Conservation (phyloP, 2,113 vertebrate genomes). For the Cinclus mexicanus region DNA sequence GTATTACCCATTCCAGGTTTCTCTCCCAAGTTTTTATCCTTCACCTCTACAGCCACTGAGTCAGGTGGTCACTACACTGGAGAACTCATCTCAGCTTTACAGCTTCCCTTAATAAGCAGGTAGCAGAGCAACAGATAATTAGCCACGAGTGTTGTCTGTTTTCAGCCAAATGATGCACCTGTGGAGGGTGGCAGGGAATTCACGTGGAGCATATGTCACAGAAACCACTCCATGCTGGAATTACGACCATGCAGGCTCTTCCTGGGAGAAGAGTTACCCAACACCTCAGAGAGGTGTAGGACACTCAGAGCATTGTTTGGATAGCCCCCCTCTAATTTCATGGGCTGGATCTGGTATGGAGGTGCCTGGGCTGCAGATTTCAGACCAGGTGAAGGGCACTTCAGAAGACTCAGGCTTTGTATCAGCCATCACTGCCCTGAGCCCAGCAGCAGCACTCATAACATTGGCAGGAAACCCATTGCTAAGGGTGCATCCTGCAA, state of each 20-base stretch:
- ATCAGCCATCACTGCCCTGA: not conserved
- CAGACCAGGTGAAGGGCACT: not conserved
- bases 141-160: not conserved
- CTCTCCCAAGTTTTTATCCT: not conserved
- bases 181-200: not conserved
- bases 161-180: not conserved
- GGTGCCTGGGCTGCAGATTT: fast-evolving
- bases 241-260: fast-evolving
- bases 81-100: not conserved
- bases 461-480: not conserved
- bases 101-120: not conserved
- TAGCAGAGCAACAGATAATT: not conserved
- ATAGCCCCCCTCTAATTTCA: not conserved
- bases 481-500: not conserved
- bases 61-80: not conserved
- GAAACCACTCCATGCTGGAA: not conserved
- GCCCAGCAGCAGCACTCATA: not conserved
- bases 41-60: not conserved
- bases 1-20: not conserved
- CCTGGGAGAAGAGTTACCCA: not conserved
- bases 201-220: not conserved
- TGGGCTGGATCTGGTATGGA: not conserved
- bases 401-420: not conserved
- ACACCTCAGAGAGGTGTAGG: not conserved
- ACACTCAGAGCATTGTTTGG: not conserved